Base-by-base conservation (phyloP, 2,888 invertebrate species). In the Adelognathus sp. region DNA sequence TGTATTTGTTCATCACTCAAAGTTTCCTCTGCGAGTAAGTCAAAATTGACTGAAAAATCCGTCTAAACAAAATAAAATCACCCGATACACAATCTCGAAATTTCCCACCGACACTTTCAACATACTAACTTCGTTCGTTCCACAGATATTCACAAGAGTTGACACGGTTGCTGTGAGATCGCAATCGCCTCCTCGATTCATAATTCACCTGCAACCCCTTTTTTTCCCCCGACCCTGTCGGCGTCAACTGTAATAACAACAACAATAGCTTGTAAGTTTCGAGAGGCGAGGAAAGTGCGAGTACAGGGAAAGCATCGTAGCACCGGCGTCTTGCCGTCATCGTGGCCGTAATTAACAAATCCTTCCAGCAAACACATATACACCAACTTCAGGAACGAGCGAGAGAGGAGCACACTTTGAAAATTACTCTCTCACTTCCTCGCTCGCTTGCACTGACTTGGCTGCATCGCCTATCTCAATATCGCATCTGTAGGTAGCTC, bases 381-480 rank as follows among this genome's bases (percentile, higher is more conserved):
- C 33, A 18, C 50, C 46, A 64, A 39, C n/a, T n/a, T n/a, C n/a
- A 41, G 52, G 58, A 44, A 44, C 21, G 18, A 39, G 52, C 9
- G 61, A 54, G 41, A 27, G 36, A 36, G 46, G 3, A 61, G 36
- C 11, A 67, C 24, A 27, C 36, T 33, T 61, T 64, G 36, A 50
- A 36, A 29, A 11, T 29, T 33, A 69, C 46, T 27, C 54, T 46
- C 52, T n/a, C 27, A 21, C 46, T 31, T 41, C 36, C 36, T 24
- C 44, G 16, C 14, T 46, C 21, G 33, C 58, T 52, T 11, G 46
- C 29, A 46, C 54, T n/a, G n/a, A n/a, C n/a, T n/a, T n/a, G 33
- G 60, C 77, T 70, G 60, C 69, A 69, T 78, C 56, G 74, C 46
- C 78, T 70, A 74, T 69, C 74, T 64, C 69, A 74, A 74, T 74